Base-by-base conservation (phyloP, 2,888 invertebrate genomes). In the Fragum sueziense region DNA sequence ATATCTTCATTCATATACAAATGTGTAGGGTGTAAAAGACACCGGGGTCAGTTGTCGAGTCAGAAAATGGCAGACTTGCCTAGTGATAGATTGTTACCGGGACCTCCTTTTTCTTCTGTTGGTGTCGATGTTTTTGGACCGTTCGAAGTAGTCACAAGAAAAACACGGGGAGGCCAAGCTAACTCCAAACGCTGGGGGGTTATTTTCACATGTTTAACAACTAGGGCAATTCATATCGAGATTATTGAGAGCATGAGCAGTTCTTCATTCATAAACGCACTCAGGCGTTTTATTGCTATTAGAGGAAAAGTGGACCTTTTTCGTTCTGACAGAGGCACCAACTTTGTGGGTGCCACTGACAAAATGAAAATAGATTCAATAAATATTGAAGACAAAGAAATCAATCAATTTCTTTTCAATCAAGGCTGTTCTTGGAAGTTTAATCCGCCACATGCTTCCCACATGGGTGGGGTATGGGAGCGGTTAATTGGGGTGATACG, bases 381-480 rank as follows among this genome's bases (percentile, higher is more conserved):
- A 1, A 70, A 62, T 41, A 73, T 76, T 17, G 73, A 76, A 73
- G 68, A 74, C 14, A n/a, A 52, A 22, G 11, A 52, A 20, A 6
- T 52, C 4, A 14, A 9, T 4, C 7, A n/a, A 22, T 52, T 11
- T 52, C 52, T 52, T 22, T 7, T 14, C 22, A 52, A 52, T 20
- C 7, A 6, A n/a, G 52, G 52, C 7, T 14, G 72, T 20, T 29
- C 29, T 14, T 83, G 82, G 82, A 65, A 57, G 1, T 80, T 85
- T 51, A 85, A 85, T 51, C 72, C 82, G n/a, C 85, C 85, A 31
- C 65, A 62, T 62, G 76, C 82, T 17, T 70, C 70, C 20, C 81
- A 81, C 61, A 47, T 73, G 47, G 81, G 81, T 17, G 81, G 78
- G 17, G 74, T 59, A 2, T 81, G 81, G 81, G 78, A 81, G 37